Conservation (phyloP, 2,888 invertebrate species). For the Acanthosoma haemorrhoidale region DNA sequence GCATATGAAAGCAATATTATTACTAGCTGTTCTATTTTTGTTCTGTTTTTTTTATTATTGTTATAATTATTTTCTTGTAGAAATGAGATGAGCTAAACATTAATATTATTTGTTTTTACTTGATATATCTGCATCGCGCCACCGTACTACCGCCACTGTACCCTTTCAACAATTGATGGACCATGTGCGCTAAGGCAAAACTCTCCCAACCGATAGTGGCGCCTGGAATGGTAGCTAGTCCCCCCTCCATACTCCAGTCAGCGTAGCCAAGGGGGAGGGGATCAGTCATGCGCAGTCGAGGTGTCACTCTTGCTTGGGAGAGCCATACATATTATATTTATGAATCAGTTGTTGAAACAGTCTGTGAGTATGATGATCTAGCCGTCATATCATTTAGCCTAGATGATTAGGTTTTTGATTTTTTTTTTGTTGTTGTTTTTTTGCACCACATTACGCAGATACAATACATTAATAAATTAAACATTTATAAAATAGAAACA, state of each 20-base stretch:
- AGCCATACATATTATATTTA: no score
- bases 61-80: background rate
- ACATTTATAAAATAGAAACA: conserved; percentile 12
- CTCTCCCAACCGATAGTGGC: no score
- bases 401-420: conserved; percentile 23
- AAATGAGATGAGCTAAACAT: conserved; percentile 19
- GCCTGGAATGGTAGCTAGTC: no score
- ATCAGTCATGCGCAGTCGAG: no score
- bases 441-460: conserved; percentile 20
- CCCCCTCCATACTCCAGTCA: no score
- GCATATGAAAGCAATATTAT: conserved; percentile 19
- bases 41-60: background rate
- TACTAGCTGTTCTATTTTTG: background rate
- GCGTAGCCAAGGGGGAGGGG: no score
- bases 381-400: conserved; percentile 21
- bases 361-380: background rate
- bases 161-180: conserved; percentile 20
- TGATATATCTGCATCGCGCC: conserved; percentile 28
- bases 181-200: background rate
- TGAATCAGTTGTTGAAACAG: conserved; percentile 21
- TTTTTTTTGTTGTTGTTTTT: no score
- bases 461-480: no score
- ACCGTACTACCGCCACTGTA: no score
- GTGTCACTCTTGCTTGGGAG: no score
- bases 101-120: background rate